A percentile compares a stretch with the other conserved stretches of the same genome.
Conservation (phyloP, 2,888 invertebrate genomes). For the Alloplasta piceator region DNA sequence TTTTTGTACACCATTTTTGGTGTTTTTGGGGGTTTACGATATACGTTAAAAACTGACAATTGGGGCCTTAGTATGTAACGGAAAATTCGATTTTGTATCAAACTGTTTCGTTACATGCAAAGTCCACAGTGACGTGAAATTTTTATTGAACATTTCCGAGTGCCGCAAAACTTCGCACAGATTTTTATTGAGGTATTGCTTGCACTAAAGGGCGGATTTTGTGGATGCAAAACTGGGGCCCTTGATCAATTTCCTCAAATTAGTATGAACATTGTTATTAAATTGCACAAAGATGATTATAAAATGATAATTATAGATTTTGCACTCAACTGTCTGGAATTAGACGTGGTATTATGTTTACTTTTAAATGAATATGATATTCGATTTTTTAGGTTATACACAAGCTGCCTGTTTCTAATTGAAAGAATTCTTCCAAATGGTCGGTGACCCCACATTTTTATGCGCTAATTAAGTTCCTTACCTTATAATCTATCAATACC, state of each 20-base stretch:
- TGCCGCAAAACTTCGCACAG: too few species aligned
- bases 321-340: neutral
- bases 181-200: slow-evolving; percentile 3
- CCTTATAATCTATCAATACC: neutral
- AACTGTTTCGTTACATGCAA: too few species aligned
- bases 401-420: slow-evolving; percentile 5
- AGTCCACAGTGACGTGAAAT: too few species aligned
- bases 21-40: too few species aligned
- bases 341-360: slow-evolving; percentile 1
- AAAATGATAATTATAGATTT: slow-evolving; percentile 1
- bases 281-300: neutral
- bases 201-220: neutral
- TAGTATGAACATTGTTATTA: neutral
- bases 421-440: slow-evolving; percentile 1
- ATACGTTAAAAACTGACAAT: too few species aligned
- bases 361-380: neutral
- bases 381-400: neutral
- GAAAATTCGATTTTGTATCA: too few species aligned
- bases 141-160: too few species aligned
- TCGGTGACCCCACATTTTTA: neutral
- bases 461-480: neutral
- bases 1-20: too few species aligned
- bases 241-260: slow-evolving; percentile 1
- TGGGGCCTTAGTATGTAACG: too few species aligned
- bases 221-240: neutral